Percentiles rank a stretch among this genome's conserved stretches.
Conservation (phyloP, 2,888 invertebrate species). For the Norana najaformis region DNA sequence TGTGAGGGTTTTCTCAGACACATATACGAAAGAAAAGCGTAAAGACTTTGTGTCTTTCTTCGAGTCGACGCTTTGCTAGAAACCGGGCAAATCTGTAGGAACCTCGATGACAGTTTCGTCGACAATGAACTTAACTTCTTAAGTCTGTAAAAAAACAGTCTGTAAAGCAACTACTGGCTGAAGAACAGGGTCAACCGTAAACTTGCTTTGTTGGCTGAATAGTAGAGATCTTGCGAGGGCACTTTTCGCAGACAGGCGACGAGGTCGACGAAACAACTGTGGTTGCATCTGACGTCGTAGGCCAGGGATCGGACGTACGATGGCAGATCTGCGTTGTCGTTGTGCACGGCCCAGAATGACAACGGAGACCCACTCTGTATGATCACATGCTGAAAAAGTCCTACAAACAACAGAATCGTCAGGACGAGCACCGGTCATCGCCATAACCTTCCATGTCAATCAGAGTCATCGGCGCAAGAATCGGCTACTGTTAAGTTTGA, state of each 20-base stretch:
- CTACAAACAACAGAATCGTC: slow-evolving; percentile 25
- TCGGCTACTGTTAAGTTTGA: too few relatives aligned
- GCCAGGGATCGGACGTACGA: slow-evolving; percentile 31
- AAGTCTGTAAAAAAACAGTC: neutral
- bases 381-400: slow-evolving; percentile 40
- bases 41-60: too few relatives aligned
- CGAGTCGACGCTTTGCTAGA: too few relatives aligned
- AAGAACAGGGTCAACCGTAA: too few relatives aligned
- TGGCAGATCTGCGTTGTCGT: slow-evolving; percentile 32
- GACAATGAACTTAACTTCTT: too few relatives aligned
- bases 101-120: too few relatives aligned
- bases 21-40: too few relatives aligned
- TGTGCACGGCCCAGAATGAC: slow-evolving; percentile 42
- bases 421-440: neutral
- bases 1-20: too few relatives aligned
- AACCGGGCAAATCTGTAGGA: too few relatives aligned
- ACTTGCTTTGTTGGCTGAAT: neutral
- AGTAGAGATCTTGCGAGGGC: neutral
- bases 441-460: too few relatives aligned
- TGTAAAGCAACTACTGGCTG: too few relatives aligned
- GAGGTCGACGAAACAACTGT: neutral
- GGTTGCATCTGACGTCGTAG: slow-evolving; percentile 31
- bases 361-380: slow-evolving; percentile 43
- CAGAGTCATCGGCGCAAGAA: too few relatives aligned
- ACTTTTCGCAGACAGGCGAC: neutral